Base-by-base conservation (phyloP, 1,140 invertebrate species). In the Lasioglossum albipes region DNA sequence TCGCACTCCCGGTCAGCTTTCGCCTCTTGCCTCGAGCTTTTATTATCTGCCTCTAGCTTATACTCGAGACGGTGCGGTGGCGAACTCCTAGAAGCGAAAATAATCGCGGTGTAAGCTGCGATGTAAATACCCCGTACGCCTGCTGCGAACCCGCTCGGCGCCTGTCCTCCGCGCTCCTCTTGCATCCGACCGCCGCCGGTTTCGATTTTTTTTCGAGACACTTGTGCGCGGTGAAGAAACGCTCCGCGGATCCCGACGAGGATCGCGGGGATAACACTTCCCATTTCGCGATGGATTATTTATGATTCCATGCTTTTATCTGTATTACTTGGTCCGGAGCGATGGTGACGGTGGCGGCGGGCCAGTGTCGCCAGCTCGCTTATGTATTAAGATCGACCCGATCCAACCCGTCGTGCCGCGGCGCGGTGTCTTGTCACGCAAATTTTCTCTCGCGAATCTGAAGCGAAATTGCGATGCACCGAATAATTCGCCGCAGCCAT, bases 21-120 rank as follows among this genome's bases (percentile, higher is more conserved):
- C n/a, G 83, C 79, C 86, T 87, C 81, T 83, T 78, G 83, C 84
- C 67, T 7, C 81, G 73, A 70, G 86, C 83, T 89, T 89, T 89
- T 88, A 87, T 90, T 87, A 78, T 82, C 67, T 72, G 31, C 36
- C 73, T 78, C 69, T 61, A 73, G 59, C 70, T 69, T 42, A 74
- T 75, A 80, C 79, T 80, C 79, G 79, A 80, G 79, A 80, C 73
- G 73, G 42, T 80, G 67, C 73, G 73, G 42, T 80, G 67, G 79
- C 52, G 57, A n/a, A 69, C 79, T 80, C 72, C 72, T 80, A 42
- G 72, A 80, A 69, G 79, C 79, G 67, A 80, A 75, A 80, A 80
- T 80, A 80, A 80, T 80, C 79, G 66, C 72, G 73, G 42, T 59
- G 72, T 75, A 75, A 75, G 79, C 79, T 65, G 65, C 54, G 64